phyloP scores from a whole-genome alignment of 2,888 invertebrate species.

The Platerodrilus igneus region DNA sequence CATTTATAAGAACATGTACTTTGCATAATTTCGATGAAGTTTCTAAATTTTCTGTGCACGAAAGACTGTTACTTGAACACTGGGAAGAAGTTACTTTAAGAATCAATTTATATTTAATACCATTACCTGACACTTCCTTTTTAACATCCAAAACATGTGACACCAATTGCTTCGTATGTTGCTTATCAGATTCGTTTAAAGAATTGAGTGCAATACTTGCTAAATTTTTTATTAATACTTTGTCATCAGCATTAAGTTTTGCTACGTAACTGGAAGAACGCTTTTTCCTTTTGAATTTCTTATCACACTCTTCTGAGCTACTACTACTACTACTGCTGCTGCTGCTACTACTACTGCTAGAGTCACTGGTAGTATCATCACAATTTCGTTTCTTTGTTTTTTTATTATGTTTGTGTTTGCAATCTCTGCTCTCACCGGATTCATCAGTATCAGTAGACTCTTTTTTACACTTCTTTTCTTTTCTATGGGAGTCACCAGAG shows the following conservation, averaged over 20 bases:
- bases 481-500: constrained; percentile 16
- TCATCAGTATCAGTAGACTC: constrained; percentile 14
- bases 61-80: constrained; percentile 40
- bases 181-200: constrained; percentile 51
- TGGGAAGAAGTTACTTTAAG: constrained; percentile 47
- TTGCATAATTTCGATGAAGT: constrained; percentile 52
- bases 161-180: constrained; percentile 49
- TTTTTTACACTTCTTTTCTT: constrained; percentile 8
- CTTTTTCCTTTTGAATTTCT: constrained; percentile 17
- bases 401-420: constrained; percentile 15
- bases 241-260: constrained; percentile 36
- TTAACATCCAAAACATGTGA: constrained; percentile 48
- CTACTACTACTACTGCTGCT: constrained; percentile 8
- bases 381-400: constrained; percentile 12
- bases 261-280: constrained; percentile 30
- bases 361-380: constrained; percentile 2
- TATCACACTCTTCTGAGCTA: constrained; percentile 11
- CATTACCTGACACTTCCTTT: constrained; percentile 39
- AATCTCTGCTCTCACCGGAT: constrained; percentile 6
- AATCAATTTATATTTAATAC: constrained; percentile 47
- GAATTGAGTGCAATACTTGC: constrained; percentile 49
- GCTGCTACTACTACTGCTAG: constrained; percentile 5
- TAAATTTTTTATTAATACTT: constrained; percentile 39
- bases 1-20: constrained; percentile 49
- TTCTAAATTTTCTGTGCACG: constrained; percentile 39